Conservation (phyloP, 1,140 invertebrate species). For the Sycophila sp. region DNA sequence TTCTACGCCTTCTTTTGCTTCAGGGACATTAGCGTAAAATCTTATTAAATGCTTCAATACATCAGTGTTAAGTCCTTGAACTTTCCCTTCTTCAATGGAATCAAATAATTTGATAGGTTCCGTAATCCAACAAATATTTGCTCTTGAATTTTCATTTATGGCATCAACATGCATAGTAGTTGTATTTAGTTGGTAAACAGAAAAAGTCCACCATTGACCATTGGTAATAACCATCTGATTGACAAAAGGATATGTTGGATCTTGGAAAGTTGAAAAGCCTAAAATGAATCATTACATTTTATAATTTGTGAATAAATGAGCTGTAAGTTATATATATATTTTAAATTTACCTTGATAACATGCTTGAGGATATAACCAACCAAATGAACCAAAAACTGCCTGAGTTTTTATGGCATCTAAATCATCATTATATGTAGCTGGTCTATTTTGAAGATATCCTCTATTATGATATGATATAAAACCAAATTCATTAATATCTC, state of each 20-base stretch:
- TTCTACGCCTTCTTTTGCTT: slow-evolving; percentile 69
- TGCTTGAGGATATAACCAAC: slow-evolving; percentile 83
- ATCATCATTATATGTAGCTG: slow-evolving; percentile 60
- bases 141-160: slow-evolving; percentile 72
- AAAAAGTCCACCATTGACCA: slow-evolving; percentile 85
- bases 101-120: slow-evolving; percentile 80
- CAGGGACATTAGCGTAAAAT: slow-evolving; percentile 79
- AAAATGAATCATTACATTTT: slow-evolving; percentile 41
- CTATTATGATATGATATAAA: slow-evolving; percentile 77
- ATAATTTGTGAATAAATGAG: not conserved
- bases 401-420: slow-evolving; percentile 76
- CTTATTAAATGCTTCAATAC: slow-evolving; percentile 79
- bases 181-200: slow-evolving; percentile 90
- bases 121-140: slow-evolving; percentile 86
- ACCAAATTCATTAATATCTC: slow-evolving; percentile 79
- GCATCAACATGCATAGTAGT: slow-evolving; percentile 72
- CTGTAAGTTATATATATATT: not conserved
- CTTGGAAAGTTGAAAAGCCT: slow-evolving; percentile 88
- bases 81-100: slow-evolving; percentile 74
- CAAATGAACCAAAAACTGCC: slow-evolving; percentile 80
- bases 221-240: slow-evolving; percentile 88
- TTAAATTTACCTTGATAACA: slow-evolving; percentile 76
- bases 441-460: slow-evolving; percentile 66
- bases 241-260: slow-evolving; percentile 87
- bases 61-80: slow-evolving; percentile 84